These are phyloP conservation scores for Brachypodius melanocephalos DNA, from an alignment of 2,113 vertebrate genomes.

Conservation along the genomic window DNA sequence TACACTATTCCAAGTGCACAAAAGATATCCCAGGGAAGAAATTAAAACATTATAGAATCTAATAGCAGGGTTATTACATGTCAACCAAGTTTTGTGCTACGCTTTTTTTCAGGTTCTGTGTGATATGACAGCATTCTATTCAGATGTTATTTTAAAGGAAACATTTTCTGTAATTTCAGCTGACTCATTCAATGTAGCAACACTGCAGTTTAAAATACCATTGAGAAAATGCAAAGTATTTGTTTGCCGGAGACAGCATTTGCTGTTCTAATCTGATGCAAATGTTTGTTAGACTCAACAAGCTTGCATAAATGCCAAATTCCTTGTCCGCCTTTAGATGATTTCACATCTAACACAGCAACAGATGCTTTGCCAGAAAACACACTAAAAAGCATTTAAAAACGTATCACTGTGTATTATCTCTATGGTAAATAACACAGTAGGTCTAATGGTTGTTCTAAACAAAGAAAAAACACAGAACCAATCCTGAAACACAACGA, in stretches of 20 bases:
- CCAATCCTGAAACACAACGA: not conserved
- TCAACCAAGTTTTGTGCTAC: constrained; percentile 45
- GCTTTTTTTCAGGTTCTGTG: constrained; percentile 61
- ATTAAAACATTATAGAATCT: constrained; percentile 69
- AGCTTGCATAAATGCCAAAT: constrained; percentile 18
- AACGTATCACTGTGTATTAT: constrained; percentile 3
- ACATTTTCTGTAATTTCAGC: constrained; percentile 55
- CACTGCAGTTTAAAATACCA: constrained; percentile 45
- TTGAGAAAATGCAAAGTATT: constrained; percentile 54
- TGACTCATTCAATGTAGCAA: constrained; percentile 60
- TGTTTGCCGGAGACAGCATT: constrained; percentile 42
- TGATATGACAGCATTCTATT: constrained; percentile 72
- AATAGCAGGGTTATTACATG: constrained; percentile 53
- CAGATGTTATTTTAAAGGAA: constrained; percentile 52
- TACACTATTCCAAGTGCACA: constrained; percentile 51
- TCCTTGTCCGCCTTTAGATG: not conserved
- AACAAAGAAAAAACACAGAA: not conserved
- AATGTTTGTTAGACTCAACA: constrained; percentile 54
- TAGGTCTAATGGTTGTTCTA: constrained; percentile 7
- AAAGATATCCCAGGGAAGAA: constrained; percentile 63
- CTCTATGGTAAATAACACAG: constrained; percentile 15
- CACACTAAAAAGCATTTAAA: constrained; percentile 31
- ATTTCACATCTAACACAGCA: constrained; percentile 44
- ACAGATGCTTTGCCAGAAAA: constrained; percentile 21
- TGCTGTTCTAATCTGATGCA: constrained; percentile 44